Percentiles rank a stretch among this genome's conserved stretches.
Evolutionary conservation across 2,113 vertebrate genomes (phyloP).

Genomic region (Struthidea cinerea): DNA sequence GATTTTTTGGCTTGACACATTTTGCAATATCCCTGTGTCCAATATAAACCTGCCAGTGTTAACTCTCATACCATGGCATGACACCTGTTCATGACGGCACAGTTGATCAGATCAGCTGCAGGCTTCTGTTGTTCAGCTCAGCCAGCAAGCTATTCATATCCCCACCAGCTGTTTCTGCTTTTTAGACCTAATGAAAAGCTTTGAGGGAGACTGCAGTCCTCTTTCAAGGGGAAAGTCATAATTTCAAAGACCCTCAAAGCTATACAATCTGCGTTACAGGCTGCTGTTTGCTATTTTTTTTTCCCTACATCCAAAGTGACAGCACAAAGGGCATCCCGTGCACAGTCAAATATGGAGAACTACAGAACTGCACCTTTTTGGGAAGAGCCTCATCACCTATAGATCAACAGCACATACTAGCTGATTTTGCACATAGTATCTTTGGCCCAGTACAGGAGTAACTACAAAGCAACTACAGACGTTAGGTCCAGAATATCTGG

Average conservation of each 20-base stretch:
- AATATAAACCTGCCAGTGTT: conserved; percentile 30
- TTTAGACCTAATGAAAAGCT: conserved; percentile 60
- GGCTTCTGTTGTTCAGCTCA: conserved; percentile 52
- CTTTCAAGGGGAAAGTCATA: background rate
- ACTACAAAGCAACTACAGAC: background rate
- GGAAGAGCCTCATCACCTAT: background rate
- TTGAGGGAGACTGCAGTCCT: conserved; percentile 25
- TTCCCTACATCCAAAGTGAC: background rate
- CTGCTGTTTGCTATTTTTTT: background rate
- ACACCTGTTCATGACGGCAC: conserved; percentile 58
- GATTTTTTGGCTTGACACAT: conserved; percentile 41
- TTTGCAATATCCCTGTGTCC: conserved; percentile 33
- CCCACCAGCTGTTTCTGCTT: conserved; percentile 65
- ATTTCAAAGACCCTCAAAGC: background rate
- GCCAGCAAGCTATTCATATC: conserved; percentile 67
- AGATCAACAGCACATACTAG: background rate
- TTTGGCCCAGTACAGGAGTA: background rate
- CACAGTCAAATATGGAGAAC: background rate
- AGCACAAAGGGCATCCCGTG: background rate
- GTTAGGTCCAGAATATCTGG: background rate
- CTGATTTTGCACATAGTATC: background rate
- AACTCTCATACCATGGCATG: conserved; percentile 27
- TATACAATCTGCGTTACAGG: background rate
- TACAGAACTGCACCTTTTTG: background rate
- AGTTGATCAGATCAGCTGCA: conserved; percentile 59